A percentile compares a stretch with the other conserved stretches of the same genome.
Evolutionary conservation across 2,888 invertebrate species (phyloP).

Genomic region (Hirtodrosophila alboralis): DNA sequence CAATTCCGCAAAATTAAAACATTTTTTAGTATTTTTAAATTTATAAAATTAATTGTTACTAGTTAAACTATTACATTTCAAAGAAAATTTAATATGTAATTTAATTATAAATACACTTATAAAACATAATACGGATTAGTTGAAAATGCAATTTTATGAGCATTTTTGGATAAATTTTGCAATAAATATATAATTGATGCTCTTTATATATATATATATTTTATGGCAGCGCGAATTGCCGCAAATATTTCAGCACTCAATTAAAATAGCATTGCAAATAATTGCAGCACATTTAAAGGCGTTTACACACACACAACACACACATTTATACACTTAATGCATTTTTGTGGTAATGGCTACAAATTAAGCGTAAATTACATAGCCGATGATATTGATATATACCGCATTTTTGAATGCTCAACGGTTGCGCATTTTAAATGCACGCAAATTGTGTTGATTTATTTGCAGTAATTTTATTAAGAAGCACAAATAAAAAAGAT

Average conservation of each 20-base stretch:
- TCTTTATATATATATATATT: slow-evolving; percentile 41
- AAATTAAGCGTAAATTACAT: slow-evolving; percentile 78
- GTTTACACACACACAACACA: slow-evolving; percentile 7
- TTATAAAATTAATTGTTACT: too few species aligned
- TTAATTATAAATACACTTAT: too few species aligned
- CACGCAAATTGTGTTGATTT: slow-evolving; percentile 48
- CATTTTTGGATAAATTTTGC: slow-evolving; percentile 31
- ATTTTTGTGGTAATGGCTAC: slow-evolving; percentile 76
- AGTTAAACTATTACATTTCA: too few species aligned
- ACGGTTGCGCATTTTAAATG: slow-evolving; percentile 53
- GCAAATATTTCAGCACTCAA: slow-evolving; percentile 78
- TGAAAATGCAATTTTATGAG: slow-evolving; percentile 25
- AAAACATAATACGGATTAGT: slow-evolving; percentile 27
- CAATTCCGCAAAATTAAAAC: too few species aligned
- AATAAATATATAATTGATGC: slow-evolving; percentile 50
- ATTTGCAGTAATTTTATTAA: slow-evolving; percentile 65
- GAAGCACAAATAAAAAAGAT: slow-evolving; percentile 48
- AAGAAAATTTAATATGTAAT: too few species aligned
- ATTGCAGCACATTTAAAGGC: slow-evolving; percentile 76
- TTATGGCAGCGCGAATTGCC: slow-evolving; percentile 52
- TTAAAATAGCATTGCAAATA: slow-evolving; percentile 77
- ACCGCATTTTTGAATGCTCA: slow-evolving; percentile 43
- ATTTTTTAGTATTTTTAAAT: too few species aligned
- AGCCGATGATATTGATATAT: slow-evolving; percentile 71
- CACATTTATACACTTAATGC: slow-evolving; percentile 56